phyloP scores from a whole-genome alignment of 2,113 vertebrate species.

The Heptranchias perlo region DNA sequence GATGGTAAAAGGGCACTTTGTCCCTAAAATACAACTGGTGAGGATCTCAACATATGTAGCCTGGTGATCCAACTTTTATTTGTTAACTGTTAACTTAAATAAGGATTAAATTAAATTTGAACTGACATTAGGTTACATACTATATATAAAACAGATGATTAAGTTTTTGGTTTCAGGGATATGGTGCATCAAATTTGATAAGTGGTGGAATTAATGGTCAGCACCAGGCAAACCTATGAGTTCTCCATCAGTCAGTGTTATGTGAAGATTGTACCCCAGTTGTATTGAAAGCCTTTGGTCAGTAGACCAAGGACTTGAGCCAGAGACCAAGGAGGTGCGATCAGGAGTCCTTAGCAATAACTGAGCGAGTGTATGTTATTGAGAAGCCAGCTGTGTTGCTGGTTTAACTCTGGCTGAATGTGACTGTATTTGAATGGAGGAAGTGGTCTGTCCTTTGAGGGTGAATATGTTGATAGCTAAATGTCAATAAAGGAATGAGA shows the following conservation, averaged over 20 bases:
- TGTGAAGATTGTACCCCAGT: neutral
- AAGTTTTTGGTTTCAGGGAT: neutral
- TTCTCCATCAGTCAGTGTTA: neutral
- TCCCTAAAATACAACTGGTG: neutral
- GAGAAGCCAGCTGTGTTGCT: neutral
- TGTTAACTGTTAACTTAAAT: neutral
- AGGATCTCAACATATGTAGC: neutral
- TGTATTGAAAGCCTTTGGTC: neutral
- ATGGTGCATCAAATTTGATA: neutral
- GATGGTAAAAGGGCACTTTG: neutral
- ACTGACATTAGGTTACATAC: neutral
- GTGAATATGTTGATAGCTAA: neutral
- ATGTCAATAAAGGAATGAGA: neutral
- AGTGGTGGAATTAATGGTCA: neutral
- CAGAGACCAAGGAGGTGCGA: neutral
- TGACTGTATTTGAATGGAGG: neutral
- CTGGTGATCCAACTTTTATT: neutral
- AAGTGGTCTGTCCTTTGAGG: neutral
- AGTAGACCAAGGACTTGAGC: neutral
- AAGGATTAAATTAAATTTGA: neutral
- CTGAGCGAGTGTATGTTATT: neutral
- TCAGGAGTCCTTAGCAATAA: neutral
- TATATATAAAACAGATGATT: neutral
- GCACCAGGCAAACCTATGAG: neutral
- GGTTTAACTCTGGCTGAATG: neutral